phyloP scores from a whole-genome alignment of 2,888 invertebrate genomes.

The Hirudinaria manillensis region DNA sequence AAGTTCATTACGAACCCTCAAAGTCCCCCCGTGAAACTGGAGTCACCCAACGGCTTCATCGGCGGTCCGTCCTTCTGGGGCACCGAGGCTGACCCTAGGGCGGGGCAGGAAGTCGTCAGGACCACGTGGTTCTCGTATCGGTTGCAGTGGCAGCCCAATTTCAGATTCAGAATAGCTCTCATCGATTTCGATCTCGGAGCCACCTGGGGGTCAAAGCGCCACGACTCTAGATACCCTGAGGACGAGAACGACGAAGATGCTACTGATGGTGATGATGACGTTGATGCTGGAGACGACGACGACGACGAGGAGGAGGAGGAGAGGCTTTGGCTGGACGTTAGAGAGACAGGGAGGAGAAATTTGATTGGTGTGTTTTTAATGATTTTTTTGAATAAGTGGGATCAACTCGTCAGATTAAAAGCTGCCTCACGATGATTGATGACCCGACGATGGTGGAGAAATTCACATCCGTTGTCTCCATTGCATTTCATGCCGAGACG shows the following conservation, averaged over 20 bases:
- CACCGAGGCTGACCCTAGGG: not conserved
- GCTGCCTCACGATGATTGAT: no score
- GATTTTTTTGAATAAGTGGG: no score
- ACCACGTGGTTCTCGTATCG: slow-evolving; percentile 5
- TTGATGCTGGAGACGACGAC: not conserved
- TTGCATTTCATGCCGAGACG: no score
- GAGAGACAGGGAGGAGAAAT: no score
- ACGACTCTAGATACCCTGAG: not conserved
- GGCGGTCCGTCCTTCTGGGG: slow-evolving; percentile 9
- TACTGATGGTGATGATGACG: slow-evolving; percentile 3
- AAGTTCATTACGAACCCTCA: not conserved
- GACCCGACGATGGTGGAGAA: no score
- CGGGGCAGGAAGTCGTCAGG: not conserved
- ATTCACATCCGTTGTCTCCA: no score
- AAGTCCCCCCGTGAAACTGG: not conserved
- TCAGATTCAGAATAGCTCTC: not conserved
- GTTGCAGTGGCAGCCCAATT: not conserved
- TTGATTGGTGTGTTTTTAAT: no score
- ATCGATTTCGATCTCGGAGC: slow-evolving; percentile 1
- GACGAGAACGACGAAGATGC: not conserved
- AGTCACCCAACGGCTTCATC: not conserved
- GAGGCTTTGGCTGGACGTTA: no score
- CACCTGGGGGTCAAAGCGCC: not conserved
- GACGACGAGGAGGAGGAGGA: no score
- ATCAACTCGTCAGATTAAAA: no score